Percentiles rank a stretch among this genome's conserved stretches.
Conservation (phyloP, 2,113 vertebrate species). For the Catharus fuscescens region DNA sequence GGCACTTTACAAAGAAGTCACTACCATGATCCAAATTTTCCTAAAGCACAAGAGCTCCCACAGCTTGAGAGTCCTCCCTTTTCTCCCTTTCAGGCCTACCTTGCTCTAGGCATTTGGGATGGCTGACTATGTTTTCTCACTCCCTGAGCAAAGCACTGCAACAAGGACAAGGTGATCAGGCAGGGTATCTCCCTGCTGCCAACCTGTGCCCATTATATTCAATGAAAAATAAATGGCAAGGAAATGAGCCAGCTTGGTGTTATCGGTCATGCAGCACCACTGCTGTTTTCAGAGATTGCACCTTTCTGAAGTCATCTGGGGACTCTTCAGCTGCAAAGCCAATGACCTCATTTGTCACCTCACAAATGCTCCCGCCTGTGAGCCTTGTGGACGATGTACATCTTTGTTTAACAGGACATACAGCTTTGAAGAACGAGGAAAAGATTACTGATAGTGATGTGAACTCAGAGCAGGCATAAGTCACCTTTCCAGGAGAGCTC, state of each 20-base stretch:
- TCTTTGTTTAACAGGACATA: slow-evolving; percentile 33
- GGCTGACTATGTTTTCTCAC: not conserved
- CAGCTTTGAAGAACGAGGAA: slow-evolving; percentile 1
- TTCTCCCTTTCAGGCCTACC: not conserved
- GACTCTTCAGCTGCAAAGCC: slow-evolving; percentile 12
- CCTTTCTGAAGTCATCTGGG: not conserved
- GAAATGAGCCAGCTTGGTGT: not conserved
- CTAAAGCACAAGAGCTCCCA: not conserved
- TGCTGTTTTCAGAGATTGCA: not conserved
- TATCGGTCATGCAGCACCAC: not conserved
- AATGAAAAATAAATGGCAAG: not conserved
- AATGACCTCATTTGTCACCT: slow-evolving; percentile 35
- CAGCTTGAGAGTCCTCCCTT: not conserved
- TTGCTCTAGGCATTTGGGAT: not conserved
- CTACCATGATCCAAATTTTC: not conserved
- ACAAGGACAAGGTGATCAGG: not conserved
- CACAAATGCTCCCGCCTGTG: not conserved
- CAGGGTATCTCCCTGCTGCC: not conserved
- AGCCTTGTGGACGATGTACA: not conserved
- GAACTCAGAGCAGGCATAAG: slow-evolving; percentile 26
- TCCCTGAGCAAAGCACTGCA: not conserved
- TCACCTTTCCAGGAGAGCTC: slow-evolving; percentile 32
- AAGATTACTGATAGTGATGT: slow-evolving; percentile 3
- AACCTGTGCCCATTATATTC: not conserved
- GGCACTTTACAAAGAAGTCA: not conserved